Conservation (phyloP, 2,888 invertebrate genomes). For the Cataglyphis altisquamis region DNA sequence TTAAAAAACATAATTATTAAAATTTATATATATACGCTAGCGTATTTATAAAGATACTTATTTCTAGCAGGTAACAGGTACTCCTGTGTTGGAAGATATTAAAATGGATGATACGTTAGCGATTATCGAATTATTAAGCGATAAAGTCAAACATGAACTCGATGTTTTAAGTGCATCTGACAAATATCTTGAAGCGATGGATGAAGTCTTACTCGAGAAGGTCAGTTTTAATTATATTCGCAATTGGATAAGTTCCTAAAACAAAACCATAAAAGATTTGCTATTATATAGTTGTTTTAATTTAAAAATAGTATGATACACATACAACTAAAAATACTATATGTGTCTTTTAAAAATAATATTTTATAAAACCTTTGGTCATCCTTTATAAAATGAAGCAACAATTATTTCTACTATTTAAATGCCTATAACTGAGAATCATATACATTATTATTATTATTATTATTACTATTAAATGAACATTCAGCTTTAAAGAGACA, state of each 20-base stretch:
- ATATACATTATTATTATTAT: not conserved
- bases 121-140: slow-evolving; percentile 85
- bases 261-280: not conserved
- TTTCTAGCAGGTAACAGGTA: slow-evolving; percentile 85
- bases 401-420: not conserved
- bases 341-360: not conserved
- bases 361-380: not conserved
- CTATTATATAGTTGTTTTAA: not conserved
- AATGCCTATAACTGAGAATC: not conserved
- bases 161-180: slow-evolving; percentile 83
- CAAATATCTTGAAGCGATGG: slow-evolving; percentile 82
- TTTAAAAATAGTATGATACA: not conserved
- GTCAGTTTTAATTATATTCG: slow-evolving; percentile 66
- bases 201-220: slow-evolving; percentile 75
- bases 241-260: not conserved
- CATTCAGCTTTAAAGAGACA: not conserved
- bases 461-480: not conserved
- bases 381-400: not conserved
- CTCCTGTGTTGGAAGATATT: slow-evolving; percentile 86
- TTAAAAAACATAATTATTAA: no score
- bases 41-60: not conserved
- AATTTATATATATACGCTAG: not conserved
- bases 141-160: slow-evolving; percentile 86
- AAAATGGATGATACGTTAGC: slow-evolving; percentile 87
- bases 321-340: not conserved